Evolutionary conservation across 1,140 invertebrate genomes (phyloP).

Genomic region (Myzus persicae): DNA sequence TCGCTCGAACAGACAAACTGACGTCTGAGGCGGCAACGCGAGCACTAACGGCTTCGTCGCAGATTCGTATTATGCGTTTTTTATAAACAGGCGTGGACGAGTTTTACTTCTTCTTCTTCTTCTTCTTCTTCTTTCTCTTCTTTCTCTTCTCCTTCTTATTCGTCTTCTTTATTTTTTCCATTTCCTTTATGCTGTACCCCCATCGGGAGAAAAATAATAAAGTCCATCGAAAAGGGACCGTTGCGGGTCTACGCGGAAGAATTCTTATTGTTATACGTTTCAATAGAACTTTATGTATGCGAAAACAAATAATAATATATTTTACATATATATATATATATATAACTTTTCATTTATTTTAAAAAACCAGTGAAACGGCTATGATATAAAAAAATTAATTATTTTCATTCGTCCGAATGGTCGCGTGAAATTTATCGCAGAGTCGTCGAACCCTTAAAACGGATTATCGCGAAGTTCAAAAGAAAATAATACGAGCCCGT

Average conservation of each 20-base stretch:
- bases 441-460: neutral
- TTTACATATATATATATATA: neutral
- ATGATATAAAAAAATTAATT: constrained; percentile 17
- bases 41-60: neutral
- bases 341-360: neutral
- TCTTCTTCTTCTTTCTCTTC: too few species aligned
- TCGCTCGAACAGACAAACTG: neutral
- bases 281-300: constrained; percentile 1
- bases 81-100: neutral
- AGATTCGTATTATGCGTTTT: neutral
- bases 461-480: neutral
- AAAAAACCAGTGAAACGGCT: neutral
- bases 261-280: neutral
- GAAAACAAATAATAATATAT: constrained; percentile 12
- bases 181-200: neutral
- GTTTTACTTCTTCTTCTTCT: neutral
- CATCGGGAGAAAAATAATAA: neutral
- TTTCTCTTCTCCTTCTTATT: too few species aligned
- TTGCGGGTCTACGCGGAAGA: neutral
- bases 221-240: neutral
- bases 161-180: neutral
- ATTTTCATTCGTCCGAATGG: neutral
- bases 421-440: neutral
- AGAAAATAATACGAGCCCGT: neutral
- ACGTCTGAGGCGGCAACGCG: too few species aligned